phyloP scores from a whole-genome alignment of 2,113 vertebrate genomes.

The Petrocephalus zakoni region DNA sequence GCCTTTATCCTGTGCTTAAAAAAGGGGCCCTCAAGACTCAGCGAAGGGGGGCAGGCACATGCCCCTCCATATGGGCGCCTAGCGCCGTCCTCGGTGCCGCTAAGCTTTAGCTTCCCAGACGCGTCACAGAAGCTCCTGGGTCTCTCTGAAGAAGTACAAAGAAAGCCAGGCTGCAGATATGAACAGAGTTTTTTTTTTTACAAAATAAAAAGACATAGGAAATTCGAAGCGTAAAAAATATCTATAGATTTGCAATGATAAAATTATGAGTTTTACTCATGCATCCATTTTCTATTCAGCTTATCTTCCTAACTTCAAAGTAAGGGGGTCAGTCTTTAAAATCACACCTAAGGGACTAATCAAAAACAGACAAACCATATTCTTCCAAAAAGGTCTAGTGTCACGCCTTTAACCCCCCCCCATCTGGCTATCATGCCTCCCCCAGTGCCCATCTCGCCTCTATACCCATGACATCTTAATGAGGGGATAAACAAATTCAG shows the following conservation, averaged over 20 bases:
- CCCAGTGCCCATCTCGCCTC: neutral
- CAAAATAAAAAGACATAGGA: neutral
- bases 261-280: neutral
- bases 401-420: neutral
- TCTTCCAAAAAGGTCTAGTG: neutral
- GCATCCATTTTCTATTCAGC: neutral
- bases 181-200: neutral
- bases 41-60: conserved; percentile 30
- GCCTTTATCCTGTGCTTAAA: conserved; percentile 38
- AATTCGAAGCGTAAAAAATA: neutral
- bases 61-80: conserved; percentile 36
- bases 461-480: conserved; percentile 2
- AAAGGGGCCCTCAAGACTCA: conserved; percentile 9
- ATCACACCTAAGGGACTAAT: conserved; percentile 20
- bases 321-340: neutral
- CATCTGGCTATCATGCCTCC: neutral
- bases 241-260: neutral
- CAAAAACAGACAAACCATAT: neutral
- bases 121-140: neutral
- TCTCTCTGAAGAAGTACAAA: neutral
- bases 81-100: conserved; percentile 18
- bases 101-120: neutral
- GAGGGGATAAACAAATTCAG: neutral
- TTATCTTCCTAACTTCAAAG: neutral
- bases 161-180: neutral